phyloP scores from a whole-genome alignment of 1,140 invertebrate species.

The Sinella curviseta region DNA sequence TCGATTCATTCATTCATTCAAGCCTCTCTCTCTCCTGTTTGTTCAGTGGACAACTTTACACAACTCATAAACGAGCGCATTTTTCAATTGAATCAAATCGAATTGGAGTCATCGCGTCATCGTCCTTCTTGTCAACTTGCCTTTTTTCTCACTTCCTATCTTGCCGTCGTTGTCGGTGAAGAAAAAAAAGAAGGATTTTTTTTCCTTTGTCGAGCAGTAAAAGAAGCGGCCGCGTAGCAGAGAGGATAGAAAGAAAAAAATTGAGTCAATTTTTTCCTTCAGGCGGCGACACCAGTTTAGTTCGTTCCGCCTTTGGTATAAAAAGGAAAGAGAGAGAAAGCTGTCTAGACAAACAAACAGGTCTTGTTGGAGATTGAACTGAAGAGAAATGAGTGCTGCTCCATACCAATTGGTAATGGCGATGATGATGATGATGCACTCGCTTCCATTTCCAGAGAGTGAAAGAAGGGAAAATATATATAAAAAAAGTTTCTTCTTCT shows the following conservation, averaged over 20 bases:
- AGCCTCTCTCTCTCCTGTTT: background rate
- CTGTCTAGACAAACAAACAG: too few species aligned
- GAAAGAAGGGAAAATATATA: background rate
- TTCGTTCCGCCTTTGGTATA: too few species aligned
- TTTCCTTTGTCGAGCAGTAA: background rate
- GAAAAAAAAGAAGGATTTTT: too few species aligned
- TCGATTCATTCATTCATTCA: background rate
- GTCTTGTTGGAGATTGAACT: too few species aligned
- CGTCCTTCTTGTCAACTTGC: background rate
- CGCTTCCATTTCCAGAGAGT: too few species aligned
- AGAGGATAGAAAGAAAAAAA: too few species aligned
- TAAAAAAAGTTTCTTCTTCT: background rate
- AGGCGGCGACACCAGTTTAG: too few species aligned
- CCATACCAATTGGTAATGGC: too few species aligned
- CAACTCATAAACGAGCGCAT: background rate
- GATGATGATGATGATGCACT: background rate
- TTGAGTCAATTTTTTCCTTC: too few species aligned
- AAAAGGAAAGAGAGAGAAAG: background rate
- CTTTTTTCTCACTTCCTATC: conserved; percentile 24
- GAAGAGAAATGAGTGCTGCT: too few species aligned
- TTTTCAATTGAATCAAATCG: conserved; percentile 36
- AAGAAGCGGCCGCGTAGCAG: too few species aligned
- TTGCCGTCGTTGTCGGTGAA: too few species aligned
- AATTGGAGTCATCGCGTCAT: conserved; percentile 8
- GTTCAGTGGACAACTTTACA: conserved; percentile 1